Evolutionary conservation across 2,797 vertebrate genomes (phyloP), one percentile per base, ranked within the genome.

Genomic region (Parauchenoglanis ngamensis): DNA sequence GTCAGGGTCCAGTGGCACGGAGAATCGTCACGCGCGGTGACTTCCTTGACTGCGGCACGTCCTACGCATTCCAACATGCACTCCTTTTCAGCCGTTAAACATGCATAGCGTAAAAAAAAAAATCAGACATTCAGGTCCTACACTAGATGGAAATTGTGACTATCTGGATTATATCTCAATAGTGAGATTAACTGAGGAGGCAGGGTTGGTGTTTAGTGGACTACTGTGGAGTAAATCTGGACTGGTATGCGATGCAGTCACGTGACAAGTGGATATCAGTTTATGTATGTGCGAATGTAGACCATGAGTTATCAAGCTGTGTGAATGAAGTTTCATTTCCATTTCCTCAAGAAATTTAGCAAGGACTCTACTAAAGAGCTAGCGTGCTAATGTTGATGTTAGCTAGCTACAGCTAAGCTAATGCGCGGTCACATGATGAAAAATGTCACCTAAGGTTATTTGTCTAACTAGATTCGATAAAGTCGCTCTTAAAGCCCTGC

Each of bases 211-310:
- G 56, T 17, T 57, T 57, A 21, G 19, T 21, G 3, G 56, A 57
- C 17, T 65, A 3, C 4, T 12, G 10, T 28, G 63, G 63, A 28
- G 63, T 65, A n/a, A 25, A 70, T 2, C 23, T 25, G 44, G 11
- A 49, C 44, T 49, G 44, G 4, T 25, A n/a, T n/a, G 72, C 35
- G 31, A 49, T 23, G 10, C 70, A 5, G 4, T 46, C 40, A 73
- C 25, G 70, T 76, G 73, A 28, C 44, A 52, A 76, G 25, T 54
- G 7, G 15, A 31, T 10, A 76, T 28, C 46, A 76, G 8, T 52
- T 52, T 75, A n/a, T 12, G 23, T 75, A 25, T 61, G 56, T 81
- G 57, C 21, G 13, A 81, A 81, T 81, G 57, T 10, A 81, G n/a
- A 46, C 59, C 40, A 40, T 40, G 40, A 3, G 40, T 40, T 40